phyloP scores from a whole-genome alignment of 2,113 vertebrate genomes.

The Panthera uncia region DNA sequence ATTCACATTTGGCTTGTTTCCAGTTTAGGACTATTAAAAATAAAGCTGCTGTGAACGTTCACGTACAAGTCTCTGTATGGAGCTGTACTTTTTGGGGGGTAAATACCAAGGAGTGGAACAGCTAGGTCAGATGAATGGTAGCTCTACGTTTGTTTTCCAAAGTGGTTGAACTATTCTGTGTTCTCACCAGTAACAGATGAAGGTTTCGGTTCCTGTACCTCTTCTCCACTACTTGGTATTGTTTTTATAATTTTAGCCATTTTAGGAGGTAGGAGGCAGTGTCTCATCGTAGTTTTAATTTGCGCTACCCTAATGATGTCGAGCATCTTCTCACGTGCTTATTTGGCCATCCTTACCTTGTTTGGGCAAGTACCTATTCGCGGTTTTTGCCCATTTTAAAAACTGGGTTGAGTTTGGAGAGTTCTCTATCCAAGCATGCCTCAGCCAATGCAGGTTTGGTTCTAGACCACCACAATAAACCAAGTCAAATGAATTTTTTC shows the following conservation, averaged over 20 bases:
- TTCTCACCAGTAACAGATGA: not conserved
- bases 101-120: not conserved
- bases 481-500: too few species aligned
- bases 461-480: too few species aligned
- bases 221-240: not conserved
- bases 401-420: not conserved
- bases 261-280: not conserved
- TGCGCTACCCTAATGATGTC: not conserved
- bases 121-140: not conserved
- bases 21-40: not conserved
- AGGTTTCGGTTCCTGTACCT: not conserved
- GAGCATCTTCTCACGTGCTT: not conserved
- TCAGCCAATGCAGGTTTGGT: too few species aligned
- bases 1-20: not conserved
- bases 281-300: not conserved
- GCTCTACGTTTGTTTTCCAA: not conserved
- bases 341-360: not conserved
- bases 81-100: not conserved
- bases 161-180: not conserved
- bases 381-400: not conserved
- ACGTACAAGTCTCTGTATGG: not conserved
- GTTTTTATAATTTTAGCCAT: not conserved
- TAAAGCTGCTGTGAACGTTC: not conserved
- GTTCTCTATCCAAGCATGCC: not conserved
- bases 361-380: not conserved